Conservation (phyloP, 1,140 invertebrate species). For the Drosophila pseudoobscura region DNA sequence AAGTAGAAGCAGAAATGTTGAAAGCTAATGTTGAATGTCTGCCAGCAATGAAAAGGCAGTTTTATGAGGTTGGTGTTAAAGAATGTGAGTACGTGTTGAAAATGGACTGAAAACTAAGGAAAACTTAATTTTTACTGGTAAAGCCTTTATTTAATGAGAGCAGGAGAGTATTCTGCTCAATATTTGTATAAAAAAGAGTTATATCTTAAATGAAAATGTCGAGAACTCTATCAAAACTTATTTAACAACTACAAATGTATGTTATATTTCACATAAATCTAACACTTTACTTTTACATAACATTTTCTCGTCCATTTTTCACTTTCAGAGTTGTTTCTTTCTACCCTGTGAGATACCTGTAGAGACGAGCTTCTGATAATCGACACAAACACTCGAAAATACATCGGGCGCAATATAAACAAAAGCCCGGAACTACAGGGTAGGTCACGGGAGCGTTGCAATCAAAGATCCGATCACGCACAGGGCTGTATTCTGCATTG, state of each 20-base stretch:
- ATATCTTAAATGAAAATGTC: too few relatives aligned
- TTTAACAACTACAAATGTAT: too few relatives aligned
- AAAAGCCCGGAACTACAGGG: slow-evolving; percentile 99
- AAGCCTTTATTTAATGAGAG: too few relatives aligned
- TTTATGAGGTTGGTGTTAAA: slow-evolving; percentile 6
- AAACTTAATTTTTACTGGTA: too few relatives aligned
- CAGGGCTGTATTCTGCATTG: background rate
- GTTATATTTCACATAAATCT: background rate
- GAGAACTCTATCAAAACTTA: too few relatives aligned
- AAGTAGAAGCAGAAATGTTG: background rate
- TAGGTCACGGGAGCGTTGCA: slow-evolving; percentile 96
- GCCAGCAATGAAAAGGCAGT: slow-evolving; percentile 24
- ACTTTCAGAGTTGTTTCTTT: slow-evolving; percentile 61
- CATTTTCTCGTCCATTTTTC: background rate
- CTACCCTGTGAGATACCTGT: slow-evolving; percentile 97
- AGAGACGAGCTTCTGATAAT: slow-evolving; percentile 99
- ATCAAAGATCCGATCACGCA: slow-evolving; percentile 11
- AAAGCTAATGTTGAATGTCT: slow-evolving; percentile 35
- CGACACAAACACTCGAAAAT: slow-evolving; percentile 82
- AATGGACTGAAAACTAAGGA: slow-evolving; percentile 11
- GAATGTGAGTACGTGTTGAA: background rate
- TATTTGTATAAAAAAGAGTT: too few relatives aligned
- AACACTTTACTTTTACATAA: too few relatives aligned
- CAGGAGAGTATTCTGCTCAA: background rate
- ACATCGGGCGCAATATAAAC: slow-evolving; percentile 90